Percentiles rank a stretch among this genome's conserved stretches.
Evolutionary conservation across 2,888 invertebrate genomes (phyloP).

Genomic region (Orthosia cruda): DNA sequence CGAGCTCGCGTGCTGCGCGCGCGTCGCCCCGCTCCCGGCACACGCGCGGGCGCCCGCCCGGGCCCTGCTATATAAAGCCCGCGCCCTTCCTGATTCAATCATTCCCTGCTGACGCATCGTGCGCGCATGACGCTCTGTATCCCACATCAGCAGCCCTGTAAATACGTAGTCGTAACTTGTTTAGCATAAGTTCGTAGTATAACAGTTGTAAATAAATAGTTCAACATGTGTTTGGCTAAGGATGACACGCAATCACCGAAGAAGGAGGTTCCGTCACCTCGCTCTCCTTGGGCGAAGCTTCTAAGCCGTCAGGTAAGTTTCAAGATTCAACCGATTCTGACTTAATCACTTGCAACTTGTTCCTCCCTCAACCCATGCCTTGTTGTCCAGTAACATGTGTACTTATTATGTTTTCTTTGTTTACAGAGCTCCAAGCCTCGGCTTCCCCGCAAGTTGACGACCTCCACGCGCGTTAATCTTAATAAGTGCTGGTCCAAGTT

Average conservation of each 20-base stretch:
- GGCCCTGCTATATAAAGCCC: conserved; percentile 83
- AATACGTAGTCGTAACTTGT: conserved; percentile 87
- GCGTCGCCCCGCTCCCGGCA: conserved; percentile 80
- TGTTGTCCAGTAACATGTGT: conserved; percentile 25
- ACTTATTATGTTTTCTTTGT: conserved; percentile 74
- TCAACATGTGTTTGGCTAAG: conserved; percentile 91
- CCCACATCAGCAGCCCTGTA: conserved; percentile 81
- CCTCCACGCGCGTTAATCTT: conserved; percentile 92
- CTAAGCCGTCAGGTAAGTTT: conserved; percentile 91
- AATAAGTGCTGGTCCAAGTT: conserved; percentile 93
- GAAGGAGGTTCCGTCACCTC: conserved; percentile 87
- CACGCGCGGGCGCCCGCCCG: conserved; percentile 76
- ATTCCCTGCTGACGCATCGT: conserved; percentile 87
- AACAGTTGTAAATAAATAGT: conserved; percentile 76
- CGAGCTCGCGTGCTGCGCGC: conserved; percentile 87
- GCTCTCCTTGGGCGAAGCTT: conserved; percentile 92
- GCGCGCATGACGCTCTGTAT: conserved; percentile 83
- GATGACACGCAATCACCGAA: conserved; percentile 86
- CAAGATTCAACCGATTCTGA: conserved; percentile 22
- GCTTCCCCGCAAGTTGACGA: conserved; percentile 91
- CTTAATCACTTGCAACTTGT: conserved; percentile 11
- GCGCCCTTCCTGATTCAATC: conserved; percentile 89
- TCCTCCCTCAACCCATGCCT: conserved; percentile 28
- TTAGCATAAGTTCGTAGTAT: conserved; percentile 81
- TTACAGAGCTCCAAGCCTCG: conserved; percentile 92